Conservation (phyloP, 2,113 vertebrate species). For the Centrocercus urophasianus region DNA sequence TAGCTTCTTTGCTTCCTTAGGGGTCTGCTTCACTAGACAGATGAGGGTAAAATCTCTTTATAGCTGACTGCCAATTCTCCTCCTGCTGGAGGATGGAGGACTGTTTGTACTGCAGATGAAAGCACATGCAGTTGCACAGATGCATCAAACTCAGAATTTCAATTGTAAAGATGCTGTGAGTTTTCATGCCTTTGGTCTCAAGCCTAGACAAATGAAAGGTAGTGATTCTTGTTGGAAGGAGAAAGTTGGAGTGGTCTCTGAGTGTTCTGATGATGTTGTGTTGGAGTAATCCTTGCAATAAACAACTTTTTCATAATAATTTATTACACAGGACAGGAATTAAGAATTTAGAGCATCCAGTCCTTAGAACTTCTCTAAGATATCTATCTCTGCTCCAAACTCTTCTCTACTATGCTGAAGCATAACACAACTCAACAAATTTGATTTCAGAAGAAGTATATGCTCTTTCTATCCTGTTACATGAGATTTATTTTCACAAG, state of each 20-base stretch:
- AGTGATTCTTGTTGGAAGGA: not conserved
- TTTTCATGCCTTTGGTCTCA: not conserved
- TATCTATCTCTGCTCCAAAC: not conserved
- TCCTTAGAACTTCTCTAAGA: not conserved
- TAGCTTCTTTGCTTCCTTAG: not conserved
- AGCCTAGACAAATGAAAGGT: not conserved
- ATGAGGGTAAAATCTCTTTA: not conserved
- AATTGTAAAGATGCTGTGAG: not conserved
- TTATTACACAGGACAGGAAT: not conserved
- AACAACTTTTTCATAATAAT: not conserved
- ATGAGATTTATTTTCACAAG: not conserved
- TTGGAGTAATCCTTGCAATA: not conserved
- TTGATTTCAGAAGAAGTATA: not conserved
- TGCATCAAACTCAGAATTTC: not conserved
- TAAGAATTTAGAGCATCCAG: not conserved
- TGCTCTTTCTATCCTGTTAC: not conserved
- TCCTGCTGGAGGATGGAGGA: not conserved
- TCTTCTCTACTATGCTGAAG: not conserved
- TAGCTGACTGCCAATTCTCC: not conserved
- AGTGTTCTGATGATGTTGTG: accelerated
- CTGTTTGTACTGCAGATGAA: not conserved
- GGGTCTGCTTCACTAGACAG: not conserved
- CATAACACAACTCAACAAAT: not conserved
- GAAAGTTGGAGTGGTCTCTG: not conserved
- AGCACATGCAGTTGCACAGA: not conserved